phyloP scores from a whole-genome alignment of 1,140 invertebrate species.

The Dendrolimus punctatus region DNA sequence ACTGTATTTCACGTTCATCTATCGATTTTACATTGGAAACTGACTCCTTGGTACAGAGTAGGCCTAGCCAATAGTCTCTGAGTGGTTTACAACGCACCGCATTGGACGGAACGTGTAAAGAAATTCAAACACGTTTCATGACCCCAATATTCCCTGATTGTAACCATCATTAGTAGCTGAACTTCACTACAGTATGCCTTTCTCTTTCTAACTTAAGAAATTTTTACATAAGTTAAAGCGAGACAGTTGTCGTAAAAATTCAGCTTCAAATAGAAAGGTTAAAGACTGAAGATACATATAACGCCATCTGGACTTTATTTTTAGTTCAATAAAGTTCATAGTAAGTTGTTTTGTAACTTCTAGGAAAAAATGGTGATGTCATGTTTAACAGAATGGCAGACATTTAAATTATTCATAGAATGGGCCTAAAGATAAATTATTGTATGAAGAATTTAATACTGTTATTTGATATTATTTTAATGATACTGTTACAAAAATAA shows the following conservation, averaged over 20 bases:
- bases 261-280: conserved; percentile 36
- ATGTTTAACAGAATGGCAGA: conserved; percentile 39
- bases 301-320: conserved; percentile 15
- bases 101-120: conserved; percentile 64
- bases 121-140: conserved; percentile 67
- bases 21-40: conserved; percentile 42
- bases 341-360: conserved; percentile 10
- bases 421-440: conserved; percentile 21
- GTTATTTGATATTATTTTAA: no score
- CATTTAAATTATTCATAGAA: conserved; percentile 37
- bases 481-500: no score
- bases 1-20: conserved; percentile 6
- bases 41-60: conserved; percentile 36
- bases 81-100: conserved; percentile 45
- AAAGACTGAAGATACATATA: conserved; percentile 35
- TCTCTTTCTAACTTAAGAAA: conserved; percentile 38
- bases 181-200: conserved; percentile 20
- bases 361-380: conserved; percentile 21
- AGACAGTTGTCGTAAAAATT: conserved; percentile 27
- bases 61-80: conserved; percentile 51
- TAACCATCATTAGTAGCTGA: conserved; percentile 22
- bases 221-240: conserved; percentile 31
- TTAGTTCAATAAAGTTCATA: conserved; percentile 15
- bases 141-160: conserved; percentile 46
- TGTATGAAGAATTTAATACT: no score